Evolutionary conservation across 2,797 vertebrate species (phyloP).

Genomic region (Crax fasciolata): DNA sequence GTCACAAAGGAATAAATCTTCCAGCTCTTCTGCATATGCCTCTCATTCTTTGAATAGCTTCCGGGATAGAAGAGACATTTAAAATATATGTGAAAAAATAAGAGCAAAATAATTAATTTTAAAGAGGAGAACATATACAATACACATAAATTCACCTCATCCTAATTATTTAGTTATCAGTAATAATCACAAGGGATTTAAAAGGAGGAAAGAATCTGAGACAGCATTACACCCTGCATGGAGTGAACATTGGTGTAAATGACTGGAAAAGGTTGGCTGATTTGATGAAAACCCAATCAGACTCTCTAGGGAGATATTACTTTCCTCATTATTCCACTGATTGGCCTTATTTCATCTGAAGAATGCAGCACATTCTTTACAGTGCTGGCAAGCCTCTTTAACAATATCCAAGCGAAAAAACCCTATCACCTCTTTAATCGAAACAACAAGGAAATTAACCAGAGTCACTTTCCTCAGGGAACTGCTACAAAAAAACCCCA

Average conservation of each 20-base stretch:
- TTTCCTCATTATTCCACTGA: slow-evolving; percentile 93
- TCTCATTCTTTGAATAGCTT: slow-evolving; percentile 41
- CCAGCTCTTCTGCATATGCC: background rate
- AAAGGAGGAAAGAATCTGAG: slow-evolving; percentile 75
- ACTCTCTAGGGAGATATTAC: slow-evolving; percentile 92
- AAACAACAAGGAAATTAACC: slow-evolving; percentile 84
- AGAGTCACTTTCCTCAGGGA: slow-evolving; percentile 73
- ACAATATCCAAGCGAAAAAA: slow-evolving; percentile 83
- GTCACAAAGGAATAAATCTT: slow-evolving; percentile 68
- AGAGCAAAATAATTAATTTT: slow-evolving; percentile 55
- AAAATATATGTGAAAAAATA: slow-evolving; percentile 47
- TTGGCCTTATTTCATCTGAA: slow-evolving; percentile 93
- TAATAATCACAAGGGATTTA: slow-evolving; percentile 80
- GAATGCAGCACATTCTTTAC: slow-evolving; percentile 85
- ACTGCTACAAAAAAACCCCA: slow-evolving; percentile 35
- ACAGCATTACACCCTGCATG: slow-evolving; percentile 76
- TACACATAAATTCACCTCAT: slow-evolving; percentile 63
- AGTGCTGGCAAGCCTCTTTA: slow-evolving; percentile 84
- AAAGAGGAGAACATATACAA: slow-evolving; percentile 45
- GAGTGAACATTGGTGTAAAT: slow-evolving; percentile 82
- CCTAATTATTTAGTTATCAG: slow-evolving; percentile 82
- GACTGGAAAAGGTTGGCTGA: slow-evolving; percentile 89
- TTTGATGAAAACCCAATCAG: slow-evolving; percentile 91
- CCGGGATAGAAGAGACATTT: background rate
- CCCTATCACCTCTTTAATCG: slow-evolving; percentile 83